Evolutionary conservation across 2,888 invertebrate genomes (phyloP), one percentile per base, ranked within the genome.

Genomic region (Phragmatobia fuliginosa): DNA sequence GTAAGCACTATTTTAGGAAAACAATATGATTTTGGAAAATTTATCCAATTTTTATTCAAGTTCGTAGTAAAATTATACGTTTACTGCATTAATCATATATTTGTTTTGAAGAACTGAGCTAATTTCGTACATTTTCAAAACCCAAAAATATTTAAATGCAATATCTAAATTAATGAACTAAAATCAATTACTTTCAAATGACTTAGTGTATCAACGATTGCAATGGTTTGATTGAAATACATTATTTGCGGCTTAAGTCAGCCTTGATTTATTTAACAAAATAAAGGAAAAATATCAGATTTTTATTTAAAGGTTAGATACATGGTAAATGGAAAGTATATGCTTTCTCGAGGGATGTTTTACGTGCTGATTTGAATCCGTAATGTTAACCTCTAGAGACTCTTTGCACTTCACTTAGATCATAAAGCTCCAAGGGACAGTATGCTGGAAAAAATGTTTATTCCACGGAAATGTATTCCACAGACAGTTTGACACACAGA

Each of bases 371-470:
- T 25, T 61, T n/a, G 62, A 62, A 41, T 28, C 28, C 28, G 62
- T 41, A 28, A 28, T 38, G 33, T 62, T 38, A 62, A 62, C 11
- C 38, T 62, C 62, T 3, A 41, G 38, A 38, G 62, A 62, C 38
- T 28, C 38, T 38, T 31, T 4, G 28, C 38, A 38, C 38, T 61
- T 38, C 4, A 62, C 62, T 41, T 28, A 41, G 38, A 62, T 62
- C 18, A 28, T 31, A 62, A 38, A 38, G 62, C 62, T 25, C 16
- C 25, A 5, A 61, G 36, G 36, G 36, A 61, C 25, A 36, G 60
- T 11, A 60, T 33, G 32, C 33, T 1, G 16, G 1, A 45, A 45
- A 45, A 18, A 21, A 45, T 38, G 16, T 38, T 16, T 16, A 16
- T 21, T n/a, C n/a, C n/a, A n/a, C n/a, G n/a, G n/a, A n/a, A n/a